Base-by-base conservation (phyloP, 2,888 invertebrate genomes). In the Cybosia mesomella region DNA sequence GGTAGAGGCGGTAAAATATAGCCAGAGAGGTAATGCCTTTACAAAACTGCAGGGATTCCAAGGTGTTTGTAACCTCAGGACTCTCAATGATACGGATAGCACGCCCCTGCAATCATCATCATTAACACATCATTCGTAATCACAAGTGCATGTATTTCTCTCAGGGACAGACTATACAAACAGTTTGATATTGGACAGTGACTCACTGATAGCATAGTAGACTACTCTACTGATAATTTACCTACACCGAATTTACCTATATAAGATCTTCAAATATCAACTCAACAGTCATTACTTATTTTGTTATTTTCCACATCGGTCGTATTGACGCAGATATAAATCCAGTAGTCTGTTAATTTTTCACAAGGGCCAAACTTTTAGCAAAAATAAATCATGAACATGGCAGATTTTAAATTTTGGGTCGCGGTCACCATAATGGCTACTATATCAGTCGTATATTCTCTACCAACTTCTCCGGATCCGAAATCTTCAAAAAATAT, bases 241-340 rank as follows among this genome's bases (percentile, higher is more conserved):
- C 8, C 9, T 10, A 34, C n/a, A n/a, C 34, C 34, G 8, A 34
- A 34, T 1, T 34, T 34, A 34, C 8, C 34, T 5, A 43, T 18
- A 18, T 43, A n/a, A 49, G 49, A 49, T 49, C n/a, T n/a, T n/a
- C n/a, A 49, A 49, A n/a, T 49, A 49, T 49, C n/a, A n/a, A 49
- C 0, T 49, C n/a, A 28, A n/a, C 8, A 49, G n/a, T 49, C 49
- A 49, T 49, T n/a, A 43, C 43, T 43, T 43, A n/a, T 49, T 9
- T 18, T 49, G n/a, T 1, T 49, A 9, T 8, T 9, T 18, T 9
- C n/a, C 49, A 49, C 49, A n/a, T 8, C 15, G 1, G 49, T 49
- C 49, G n/a, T 18, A 15, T 49, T n/a, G n/a, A 49, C 49, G 18
- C 5, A 18, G n/a, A n/a, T 1, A n/a, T 49, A n/a, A n/a, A 49